phyloP scores from a whole-genome alignment of 1,140 invertebrate genomes.

The Conus ventricosus region DNA sequence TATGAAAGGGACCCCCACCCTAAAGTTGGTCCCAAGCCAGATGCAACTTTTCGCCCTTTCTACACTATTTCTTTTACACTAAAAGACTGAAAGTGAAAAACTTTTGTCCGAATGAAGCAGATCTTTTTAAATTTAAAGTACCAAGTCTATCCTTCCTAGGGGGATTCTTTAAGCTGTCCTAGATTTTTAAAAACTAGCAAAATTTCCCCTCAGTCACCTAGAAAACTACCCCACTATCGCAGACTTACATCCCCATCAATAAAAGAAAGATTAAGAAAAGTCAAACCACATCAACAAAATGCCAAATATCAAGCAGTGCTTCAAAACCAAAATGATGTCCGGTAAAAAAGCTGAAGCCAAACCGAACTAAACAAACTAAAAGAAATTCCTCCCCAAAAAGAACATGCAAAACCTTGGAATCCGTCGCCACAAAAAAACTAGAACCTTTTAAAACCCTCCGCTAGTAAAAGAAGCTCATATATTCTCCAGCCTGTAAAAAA shows the following conservation, averaged over 20 bases:
- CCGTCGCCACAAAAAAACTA: constrained; percentile 83
- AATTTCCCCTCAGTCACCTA: constrained; percentile 1
- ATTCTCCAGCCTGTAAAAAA: constrained; percentile 70
- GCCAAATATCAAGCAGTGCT: constrained; percentile 80
- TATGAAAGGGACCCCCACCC: not conserved
- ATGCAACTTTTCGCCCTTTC: constrained; percentile 1
- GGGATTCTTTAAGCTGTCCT: no score
- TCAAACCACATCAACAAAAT: constrained; percentile 36
- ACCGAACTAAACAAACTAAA: constrained; percentile 78
- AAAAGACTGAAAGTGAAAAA: not conserved
- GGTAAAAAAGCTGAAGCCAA: constrained; percentile 77
- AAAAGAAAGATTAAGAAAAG: constrained; percentile 20
- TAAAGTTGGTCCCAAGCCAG: not conserved
- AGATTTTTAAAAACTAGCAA: constrained; percentile 37
- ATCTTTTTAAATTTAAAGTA: no score
- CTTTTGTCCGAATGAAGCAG: not conserved
- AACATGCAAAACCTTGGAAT: constrained; percentile 85
- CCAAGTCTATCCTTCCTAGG: no score
- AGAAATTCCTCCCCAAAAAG: constrained; percentile 82
- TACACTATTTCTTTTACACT: no score
- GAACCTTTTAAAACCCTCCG: constrained; percentile 81
- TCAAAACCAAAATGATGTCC: constrained; percentile 83
- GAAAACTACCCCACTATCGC: not conserved
- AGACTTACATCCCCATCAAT: constrained; percentile 4
- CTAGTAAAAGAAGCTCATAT: constrained; percentile 76